Base-by-base conservation (phyloP, 2,888 invertebrate species). In the Crioceris asparagi region DNA sequence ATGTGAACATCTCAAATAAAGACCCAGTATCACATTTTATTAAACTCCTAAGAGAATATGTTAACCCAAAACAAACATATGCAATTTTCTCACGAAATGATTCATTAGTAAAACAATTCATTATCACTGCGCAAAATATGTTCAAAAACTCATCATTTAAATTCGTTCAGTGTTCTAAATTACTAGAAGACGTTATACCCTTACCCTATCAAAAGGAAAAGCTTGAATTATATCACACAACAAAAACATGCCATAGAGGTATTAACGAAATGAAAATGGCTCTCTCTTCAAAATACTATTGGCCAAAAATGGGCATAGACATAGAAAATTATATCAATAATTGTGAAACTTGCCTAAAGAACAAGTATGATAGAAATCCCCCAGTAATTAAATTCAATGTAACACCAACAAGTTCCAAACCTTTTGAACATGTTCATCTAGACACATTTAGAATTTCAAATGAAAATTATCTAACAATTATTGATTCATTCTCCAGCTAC, bases 361-460 rank as follows among this genome's bases (percentile, higher is more conserved):
- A 36, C 32, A 45, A 48, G 36, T 47, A 48, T 26, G 42, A 45
- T 32, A 38, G 44, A 36, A 32, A 43, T 18, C 44, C 48, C 40
- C 38, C 15, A 31, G 35, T 29, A 6, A 41, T 39, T 16, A 27
- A 38, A 17, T 45, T 38, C 11, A 39, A 40, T 32, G 39, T 39
- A 1, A 41, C 45, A 10, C 30, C 44, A 14, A 23, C 45, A 4
- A 32, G 43, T 4, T 41, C 40, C 21, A 41, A 41, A 39, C 41
- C 32, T 32, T 32, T 32, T 5, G 6, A 32, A 4, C 7, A 11
- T 1, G 3, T 32, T 2, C 17, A 17, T 12, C 8, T 32, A 17
- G 17, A 32, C 12, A 17, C 17, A 2, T 32, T 32, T n/a, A n/a
- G 17, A n/a, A 14, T 32, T 10, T 16, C 16, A 10, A 32, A 17